A percentile compares a stretch with the other conserved stretches of the same genome.
Conservation (phyloP, 2,113 vertebrate species). For the Psilopsiagon aymara region DNA sequence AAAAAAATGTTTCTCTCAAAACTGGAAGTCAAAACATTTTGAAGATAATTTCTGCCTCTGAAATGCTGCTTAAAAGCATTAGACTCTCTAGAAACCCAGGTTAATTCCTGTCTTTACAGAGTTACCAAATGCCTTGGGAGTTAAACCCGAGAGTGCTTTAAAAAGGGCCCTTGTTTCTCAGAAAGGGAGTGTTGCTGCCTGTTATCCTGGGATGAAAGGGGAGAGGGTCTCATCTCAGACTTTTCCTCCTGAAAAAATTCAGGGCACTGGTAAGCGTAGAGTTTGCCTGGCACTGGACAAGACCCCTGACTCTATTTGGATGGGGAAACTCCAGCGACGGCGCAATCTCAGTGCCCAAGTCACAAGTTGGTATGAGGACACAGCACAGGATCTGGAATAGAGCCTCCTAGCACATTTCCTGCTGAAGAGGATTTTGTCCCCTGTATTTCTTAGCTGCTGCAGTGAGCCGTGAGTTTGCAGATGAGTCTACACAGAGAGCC, state of each 20-base stretch:
- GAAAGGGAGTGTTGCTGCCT: neutral
- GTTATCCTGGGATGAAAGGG: neutral
- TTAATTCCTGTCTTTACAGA: neutral
- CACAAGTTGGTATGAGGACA: neutral
- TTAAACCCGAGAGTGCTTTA: neutral
- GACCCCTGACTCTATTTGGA: neutral
- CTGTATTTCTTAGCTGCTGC: neutral
- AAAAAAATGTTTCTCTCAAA: constrained; percentile 25
- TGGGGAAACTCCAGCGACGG: neutral
- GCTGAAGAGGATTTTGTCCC: neutral
- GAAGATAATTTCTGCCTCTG: constrained; percentile 30
- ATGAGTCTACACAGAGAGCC: neutral
- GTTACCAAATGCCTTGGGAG: neutral
- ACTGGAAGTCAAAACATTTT: constrained; percentile 21
- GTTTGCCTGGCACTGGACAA: neutral
- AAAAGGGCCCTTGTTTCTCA: neutral
- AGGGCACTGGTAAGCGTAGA: neutral
- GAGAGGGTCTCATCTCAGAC: neutral
- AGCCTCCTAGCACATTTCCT: neutral
- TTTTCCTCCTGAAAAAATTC: neutral
- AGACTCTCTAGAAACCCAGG: constrained; percentile 22
- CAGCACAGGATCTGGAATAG: neutral
- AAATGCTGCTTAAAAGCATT: neutral
- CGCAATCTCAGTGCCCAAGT: neutral
- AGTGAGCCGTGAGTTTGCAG: neutral